Evolutionary conservation across 2,797 vertebrate genomes (phyloP).

Genomic region (Propithecus deckenii): DNA sequence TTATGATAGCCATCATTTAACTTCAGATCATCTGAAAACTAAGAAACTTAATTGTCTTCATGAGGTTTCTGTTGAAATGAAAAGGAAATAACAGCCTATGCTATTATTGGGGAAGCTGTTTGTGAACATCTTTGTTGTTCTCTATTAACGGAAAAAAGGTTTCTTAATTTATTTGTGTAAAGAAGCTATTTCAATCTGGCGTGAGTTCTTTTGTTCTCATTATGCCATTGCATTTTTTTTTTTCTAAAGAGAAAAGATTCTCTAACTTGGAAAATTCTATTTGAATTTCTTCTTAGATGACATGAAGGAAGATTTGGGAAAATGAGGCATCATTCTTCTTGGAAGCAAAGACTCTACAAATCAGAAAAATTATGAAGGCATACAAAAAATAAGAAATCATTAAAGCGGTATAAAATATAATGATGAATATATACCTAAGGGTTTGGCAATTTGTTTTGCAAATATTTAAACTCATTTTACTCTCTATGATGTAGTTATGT

Average conservation of each 20-base stretch:
- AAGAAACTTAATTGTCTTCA: not conserved
- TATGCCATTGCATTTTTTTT: not conserved
- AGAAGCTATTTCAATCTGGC: not conserved
- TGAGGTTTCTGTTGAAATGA: not conserved
- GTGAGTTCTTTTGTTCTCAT: not conserved
- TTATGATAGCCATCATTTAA: not conserved
- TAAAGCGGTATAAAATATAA: not conserved
- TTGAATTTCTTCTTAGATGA: not conserved
- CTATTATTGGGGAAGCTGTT: not conserved
- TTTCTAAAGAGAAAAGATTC: not conserved
- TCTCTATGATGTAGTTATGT: constrained; percentile 23
- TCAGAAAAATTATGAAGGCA: not conserved
- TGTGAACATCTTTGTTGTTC: not conserved
- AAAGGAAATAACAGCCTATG: not conserved
- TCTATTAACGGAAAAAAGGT: not conserved
- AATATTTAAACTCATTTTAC: constrained; percentile 37
- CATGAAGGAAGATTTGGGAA: not conserved
- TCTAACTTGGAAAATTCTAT: not conserved
- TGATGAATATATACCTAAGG: not conserved
- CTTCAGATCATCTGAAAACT: not conserved
- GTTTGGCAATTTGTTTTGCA: constrained; percentile 8
- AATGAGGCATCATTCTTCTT: not conserved
- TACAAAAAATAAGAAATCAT: constrained; percentile 20
- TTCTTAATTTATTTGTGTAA: not conserved
- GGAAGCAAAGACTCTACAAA: not conserved